phyloP scores from a whole-genome alignment of 2,888 invertebrate species.

The Synergus laeviventris region DNA sequence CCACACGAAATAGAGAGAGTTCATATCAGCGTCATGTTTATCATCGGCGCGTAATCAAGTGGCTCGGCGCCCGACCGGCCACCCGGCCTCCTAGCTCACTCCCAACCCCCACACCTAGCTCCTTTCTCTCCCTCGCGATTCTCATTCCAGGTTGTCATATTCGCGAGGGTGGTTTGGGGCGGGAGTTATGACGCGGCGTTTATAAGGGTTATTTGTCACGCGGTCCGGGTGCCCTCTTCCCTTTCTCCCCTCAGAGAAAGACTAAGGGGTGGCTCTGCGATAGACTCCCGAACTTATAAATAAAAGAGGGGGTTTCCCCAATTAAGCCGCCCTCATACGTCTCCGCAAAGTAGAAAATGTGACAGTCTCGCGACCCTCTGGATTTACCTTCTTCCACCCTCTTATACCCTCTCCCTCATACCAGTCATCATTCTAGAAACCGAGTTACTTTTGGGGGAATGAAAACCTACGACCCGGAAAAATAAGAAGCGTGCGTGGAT shows the following conservation, averaged over 20 bases:
- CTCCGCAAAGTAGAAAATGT: slow-evolving; percentile 73
- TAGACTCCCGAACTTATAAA: slow-evolving; percentile 74
- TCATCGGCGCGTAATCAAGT: slow-evolving; percentile 74
- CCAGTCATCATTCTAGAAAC: slow-evolving; percentile 41
- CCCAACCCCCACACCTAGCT: slow-evolving; percentile 60
- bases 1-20: slow-evolving; percentile 59
- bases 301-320: slow-evolving; percentile 70
- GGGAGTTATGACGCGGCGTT: slow-evolving; percentile 67
- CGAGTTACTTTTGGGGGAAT: slow-evolving; percentile 22
- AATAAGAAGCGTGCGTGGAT: slow-evolving; percentile 47
- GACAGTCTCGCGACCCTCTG: slow-evolving; percentile 62
- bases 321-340: slow-evolving; percentile 73
- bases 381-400: slow-evolving; percentile 48
- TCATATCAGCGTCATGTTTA: slow-evolving; percentile 74
- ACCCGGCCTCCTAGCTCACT: slow-evolving; percentile 48
- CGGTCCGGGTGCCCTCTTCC: slow-evolving; percentile 50
- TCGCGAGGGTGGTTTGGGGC: slow-evolving; percentile 56
- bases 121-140: slow-evolving; percentile 60
- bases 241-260: slow-evolving; percentile 52
- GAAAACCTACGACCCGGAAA: slow-evolving; percentile 40
- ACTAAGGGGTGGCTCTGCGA: slow-evolving; percentile 58
- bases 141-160: slow-evolving; percentile 68
- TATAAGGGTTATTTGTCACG: slow-evolving; percentile 76
- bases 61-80: slow-evolving; percentile 60
- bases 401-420: slow-evolving; percentile 41